A percentile compares a stretch with the other conserved stretches of the same genome.
Conservation (phyloP, 2,888 invertebrate species). For the Xestia xanthographa region DNA sequence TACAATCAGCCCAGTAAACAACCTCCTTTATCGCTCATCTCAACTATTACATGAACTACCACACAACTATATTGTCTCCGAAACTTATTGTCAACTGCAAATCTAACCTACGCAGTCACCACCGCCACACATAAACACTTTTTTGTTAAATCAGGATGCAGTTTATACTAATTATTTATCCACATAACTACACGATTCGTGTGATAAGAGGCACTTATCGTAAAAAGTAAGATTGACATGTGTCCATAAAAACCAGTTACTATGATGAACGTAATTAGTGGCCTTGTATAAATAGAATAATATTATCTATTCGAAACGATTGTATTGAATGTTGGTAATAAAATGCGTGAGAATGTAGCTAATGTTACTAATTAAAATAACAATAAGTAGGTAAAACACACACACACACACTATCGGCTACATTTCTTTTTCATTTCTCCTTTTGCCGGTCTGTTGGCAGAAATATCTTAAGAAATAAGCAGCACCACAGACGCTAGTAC, state of each 20-base stretch:
- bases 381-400: neutral
- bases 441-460: no score
- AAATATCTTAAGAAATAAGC: no score
- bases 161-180: neutral
- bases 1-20: conserved; percentile 33
- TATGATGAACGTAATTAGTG: conserved; percentile 25
- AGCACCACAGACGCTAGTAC: no score
- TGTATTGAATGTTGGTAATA: conserved; percentile 28
- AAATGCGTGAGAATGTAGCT: conserved; percentile 38
- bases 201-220: conserved; percentile 22
- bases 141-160: conserved; percentile 16
- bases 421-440: no score
- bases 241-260: conserved; percentile 36
- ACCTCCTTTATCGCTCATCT: conserved; percentile 32
- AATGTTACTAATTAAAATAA: conserved; percentile 4
- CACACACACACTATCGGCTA: no score
- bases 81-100: neutral
- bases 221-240: conserved; percentile 37
- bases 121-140: no score
- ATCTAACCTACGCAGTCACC: neutral
- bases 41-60: conserved; percentile 10
- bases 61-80: neutral
- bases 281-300: conserved; percentile 42
- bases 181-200: neutral
- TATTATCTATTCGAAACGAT: conserved; percentile 27